These are phyloP conservation scores for Eristalis arbustorum DNA, from an alignment of 2,888 invertebrate genomes.

Conservation along the genomic window DNA sequence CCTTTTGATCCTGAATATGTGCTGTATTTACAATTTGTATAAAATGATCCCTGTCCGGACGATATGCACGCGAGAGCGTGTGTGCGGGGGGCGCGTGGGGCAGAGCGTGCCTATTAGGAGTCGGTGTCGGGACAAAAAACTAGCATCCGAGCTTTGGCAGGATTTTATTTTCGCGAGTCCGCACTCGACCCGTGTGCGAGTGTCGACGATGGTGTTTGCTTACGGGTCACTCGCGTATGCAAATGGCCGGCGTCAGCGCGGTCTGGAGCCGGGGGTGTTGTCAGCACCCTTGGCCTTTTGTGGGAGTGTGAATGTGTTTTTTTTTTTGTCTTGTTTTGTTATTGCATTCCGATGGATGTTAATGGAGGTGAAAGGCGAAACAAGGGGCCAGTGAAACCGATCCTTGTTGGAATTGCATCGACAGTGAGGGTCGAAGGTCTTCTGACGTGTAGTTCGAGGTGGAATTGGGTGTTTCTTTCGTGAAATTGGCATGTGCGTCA, in stretches of 20 bases:
- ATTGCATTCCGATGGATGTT: slow-evolving; percentile 37
- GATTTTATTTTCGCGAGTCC: slow-evolving; percentile 40
- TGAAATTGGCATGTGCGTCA: no score
- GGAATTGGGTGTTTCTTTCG: no score
- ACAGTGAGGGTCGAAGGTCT: not conserved
- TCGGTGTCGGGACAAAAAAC: slow-evolving; percentile 14
- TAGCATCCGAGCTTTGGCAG: not conserved
- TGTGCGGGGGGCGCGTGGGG: not conserved
- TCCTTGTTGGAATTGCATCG: not conserved
- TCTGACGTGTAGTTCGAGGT: not conserved
- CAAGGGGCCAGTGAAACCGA: not conserved
- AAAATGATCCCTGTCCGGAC: slow-evolving; percentile 58
- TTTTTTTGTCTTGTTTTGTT: slow-evolving; percentile 10
- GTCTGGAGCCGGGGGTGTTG: slow-evolving; percentile 20
- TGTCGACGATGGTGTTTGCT: slow-evolving; percentile 45
- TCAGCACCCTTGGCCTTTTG: slow-evolving; percentile 33
- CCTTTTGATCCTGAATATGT: slow-evolving; percentile 69
- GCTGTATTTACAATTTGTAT: slow-evolving; percentile 68
- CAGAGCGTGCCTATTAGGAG: slow-evolving; percentile 38
- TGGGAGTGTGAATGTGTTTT: slow-evolving; percentile 15
- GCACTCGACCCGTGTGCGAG: slow-evolving; percentile 14
- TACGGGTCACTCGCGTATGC: slow-evolving; percentile 52
- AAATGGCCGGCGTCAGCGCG: slow-evolving; percentile 58
- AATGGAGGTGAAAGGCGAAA: slow-evolving; percentile 17
- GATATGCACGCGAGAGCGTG: slow-evolving; percentile 15